A percentile compares a stretch with the other conserved stretches of the same genome.
Evolutionary conservation across 2,113 vertebrate species (phyloP).

Genomic region (Chinchilla lanigera): DNA sequence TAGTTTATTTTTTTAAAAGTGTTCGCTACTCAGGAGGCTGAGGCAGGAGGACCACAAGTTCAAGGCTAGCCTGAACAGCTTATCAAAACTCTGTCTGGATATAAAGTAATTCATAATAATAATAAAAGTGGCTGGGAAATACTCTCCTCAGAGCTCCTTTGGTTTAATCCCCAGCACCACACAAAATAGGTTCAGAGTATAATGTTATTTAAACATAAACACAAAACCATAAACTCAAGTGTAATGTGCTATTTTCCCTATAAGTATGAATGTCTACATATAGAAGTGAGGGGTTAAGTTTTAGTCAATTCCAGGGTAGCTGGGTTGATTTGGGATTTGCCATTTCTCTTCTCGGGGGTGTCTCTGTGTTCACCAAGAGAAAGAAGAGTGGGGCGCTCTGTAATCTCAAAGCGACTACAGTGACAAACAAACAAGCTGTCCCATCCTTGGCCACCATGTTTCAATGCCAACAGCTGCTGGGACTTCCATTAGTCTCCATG

Average conservation of each 20-base stretch:
- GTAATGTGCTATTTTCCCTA: background rate
- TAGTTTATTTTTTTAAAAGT: background rate
- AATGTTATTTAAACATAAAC: conserved; percentile 1
- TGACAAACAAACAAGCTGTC: background rate
- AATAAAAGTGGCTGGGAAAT: background rate
- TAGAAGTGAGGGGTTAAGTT: background rate
- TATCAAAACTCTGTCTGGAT: background rate
- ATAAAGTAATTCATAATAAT: background rate
- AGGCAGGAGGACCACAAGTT: background rate
- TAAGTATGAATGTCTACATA: background rate
- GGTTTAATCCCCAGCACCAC: background rate
- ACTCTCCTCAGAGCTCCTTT: background rate
- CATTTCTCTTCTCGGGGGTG: background rate
- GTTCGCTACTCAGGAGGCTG: background rate
- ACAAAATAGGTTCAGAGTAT: background rate
- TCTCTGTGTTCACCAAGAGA: background rate
- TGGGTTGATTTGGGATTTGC: background rate
- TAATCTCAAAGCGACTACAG: background rate
- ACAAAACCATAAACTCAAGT: background rate
- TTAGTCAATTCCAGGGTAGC: background rate
- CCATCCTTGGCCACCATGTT: background rate
- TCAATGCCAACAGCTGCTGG: background rate
- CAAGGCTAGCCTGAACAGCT: background rate
- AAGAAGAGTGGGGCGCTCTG: background rate
- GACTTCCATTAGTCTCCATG: background rate